Evolutionary conservation across 92 coral and sea anemone genomes (phyloP), one percentile per base, ranked within the genome.

Genomic region (Zoanthus solanderi): DNA sequence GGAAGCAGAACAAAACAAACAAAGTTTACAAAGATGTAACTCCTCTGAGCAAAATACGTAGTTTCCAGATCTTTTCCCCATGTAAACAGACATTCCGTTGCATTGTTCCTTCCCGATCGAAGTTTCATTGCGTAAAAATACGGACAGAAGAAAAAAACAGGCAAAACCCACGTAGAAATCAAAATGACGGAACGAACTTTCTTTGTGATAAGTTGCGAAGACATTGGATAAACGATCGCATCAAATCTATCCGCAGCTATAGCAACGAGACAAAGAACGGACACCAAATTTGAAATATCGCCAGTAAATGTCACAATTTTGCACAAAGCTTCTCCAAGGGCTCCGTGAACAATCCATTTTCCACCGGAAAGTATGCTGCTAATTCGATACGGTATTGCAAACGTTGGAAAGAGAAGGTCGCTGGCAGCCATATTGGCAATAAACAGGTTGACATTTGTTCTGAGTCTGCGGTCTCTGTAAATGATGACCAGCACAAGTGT

Each of bases 381-480:
- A 52, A 81, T 81, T 18, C 85, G 85, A 68, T 65, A 66, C 18
- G 85, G 63, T 29, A 81, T 42, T 12, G 57, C 75, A 66, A 65
- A 81, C 37, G 46, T 23, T 10, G 85, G 74, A 16, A 81, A 81
- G 16, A 81, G 60, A 46, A 81, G 75, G 45, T 81, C 85, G 47
- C 85, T 63, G 3, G 85, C 85, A 6, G 85, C 85, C 75, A 81
- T 81, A 57, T 81, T 81, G 61, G 45, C 85, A 14, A 81, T 81
- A 50, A 81, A 81, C 44, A 81, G 45, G 85, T 81, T 81, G 28
- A 81, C 85, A 65, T 67, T 81, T 47, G 85, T 81, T 52, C 85
- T 66, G 28, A 81, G 75, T 69, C 85, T 28, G 58, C 74, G 85
- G 31, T 81, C 85, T 67, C 47, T 81, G 28, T 81, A 66, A 28